Conservation (phyloP, 2,888 invertebrate species). For the Villa cingulata region DNA sequence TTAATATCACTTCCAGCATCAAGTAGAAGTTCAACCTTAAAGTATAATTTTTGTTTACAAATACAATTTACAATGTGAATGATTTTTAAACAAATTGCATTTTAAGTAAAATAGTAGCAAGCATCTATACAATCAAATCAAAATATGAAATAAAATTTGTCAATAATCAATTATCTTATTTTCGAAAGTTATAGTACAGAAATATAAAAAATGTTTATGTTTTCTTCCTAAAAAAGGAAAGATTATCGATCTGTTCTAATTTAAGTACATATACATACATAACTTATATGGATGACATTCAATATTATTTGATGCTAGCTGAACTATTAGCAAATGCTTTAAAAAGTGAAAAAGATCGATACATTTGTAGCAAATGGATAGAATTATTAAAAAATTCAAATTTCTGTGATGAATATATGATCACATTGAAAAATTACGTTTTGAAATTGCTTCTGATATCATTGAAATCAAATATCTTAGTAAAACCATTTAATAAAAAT, state of each 20-base stretch:
- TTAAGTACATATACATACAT: no score
- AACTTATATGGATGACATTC: background rate
- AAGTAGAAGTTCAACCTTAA: conserved; percentile 41
- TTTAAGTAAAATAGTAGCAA: no score
- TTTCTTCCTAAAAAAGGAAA: no score
- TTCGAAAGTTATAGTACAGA: no score
- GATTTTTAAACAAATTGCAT: no score
- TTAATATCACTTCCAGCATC: conserved; percentile 44
- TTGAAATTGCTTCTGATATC: background rate
- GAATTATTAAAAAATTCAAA: background rate
- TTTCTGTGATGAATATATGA: background rate
- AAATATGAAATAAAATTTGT: no score
- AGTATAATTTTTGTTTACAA: no score
- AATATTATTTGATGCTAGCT: background rate
- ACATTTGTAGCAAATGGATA: background rate
- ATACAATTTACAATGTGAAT: background rate
- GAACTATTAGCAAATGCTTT: background rate
- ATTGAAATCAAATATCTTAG: conserved; percentile 6
- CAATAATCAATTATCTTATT: no score
- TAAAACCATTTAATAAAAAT: conserved; percentile 5
- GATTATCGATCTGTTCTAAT: no score
- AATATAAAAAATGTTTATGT: no score
- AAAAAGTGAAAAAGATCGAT: background rate
- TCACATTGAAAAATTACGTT: background rate
- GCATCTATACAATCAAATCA: no score